These are phyloP conservation scores for Drosophila limbata DNA, from an alignment of 2,888 invertebrate species.

Conservation along the genomic window DNA sequence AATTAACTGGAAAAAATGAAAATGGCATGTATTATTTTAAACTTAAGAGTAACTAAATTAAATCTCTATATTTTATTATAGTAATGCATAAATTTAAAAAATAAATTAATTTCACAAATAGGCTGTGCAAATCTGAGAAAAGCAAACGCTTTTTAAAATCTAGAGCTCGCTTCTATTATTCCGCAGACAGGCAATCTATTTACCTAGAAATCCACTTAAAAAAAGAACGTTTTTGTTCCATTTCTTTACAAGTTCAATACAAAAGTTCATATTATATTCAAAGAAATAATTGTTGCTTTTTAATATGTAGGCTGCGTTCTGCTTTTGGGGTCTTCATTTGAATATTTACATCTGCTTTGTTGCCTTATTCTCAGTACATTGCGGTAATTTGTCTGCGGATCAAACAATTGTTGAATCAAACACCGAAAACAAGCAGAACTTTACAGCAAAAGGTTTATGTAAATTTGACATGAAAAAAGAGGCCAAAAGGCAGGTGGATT, in stretches of 20 bases:
- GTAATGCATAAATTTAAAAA: no score
- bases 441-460: conserved; percentile 51
- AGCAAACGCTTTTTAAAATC: not conserved
- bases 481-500: conserved; percentile 36
- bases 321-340: conserved; percentile 49
- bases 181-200: conserved; percentile 3
- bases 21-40: no score
- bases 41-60: no score
- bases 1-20: no score
- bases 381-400: conserved; percentile 66
- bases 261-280: conserved; percentile 8
- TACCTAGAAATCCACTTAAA: conserved; percentile 5
- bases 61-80: no score
- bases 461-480: conserved; percentile 36
- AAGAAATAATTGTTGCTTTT: conserved; percentile 23
- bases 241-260: conserved; percentile 11
- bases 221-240: not conserved
- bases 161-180: not conserved
- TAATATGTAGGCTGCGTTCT: conserved; percentile 62
- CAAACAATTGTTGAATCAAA: conserved; percentile 61
- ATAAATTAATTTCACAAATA: no score
- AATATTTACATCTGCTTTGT: conserved; percentile 46
- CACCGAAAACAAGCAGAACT: conserved; percentile 7
- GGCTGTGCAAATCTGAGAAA: not conserved
- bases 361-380: conserved; percentile 17